Evolutionary conservation across 2,113 vertebrate species (phyloP), one percentile per base, ranked within the genome.

Genomic region (Daphoenositta chrysoptera): DNA sequence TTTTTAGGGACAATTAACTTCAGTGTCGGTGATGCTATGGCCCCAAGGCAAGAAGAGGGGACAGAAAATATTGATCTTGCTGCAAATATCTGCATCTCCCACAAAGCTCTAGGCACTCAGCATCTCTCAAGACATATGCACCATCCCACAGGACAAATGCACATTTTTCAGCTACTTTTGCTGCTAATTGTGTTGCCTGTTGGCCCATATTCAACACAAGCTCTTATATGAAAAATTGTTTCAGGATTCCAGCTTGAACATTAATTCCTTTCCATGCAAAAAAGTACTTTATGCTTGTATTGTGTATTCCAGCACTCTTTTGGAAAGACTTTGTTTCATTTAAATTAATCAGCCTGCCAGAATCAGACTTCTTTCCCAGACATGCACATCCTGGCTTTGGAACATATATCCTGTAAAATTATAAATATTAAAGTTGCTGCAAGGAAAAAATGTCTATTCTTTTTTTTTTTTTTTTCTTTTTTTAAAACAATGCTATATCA

Each of bases 1-100:
- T 37, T 94, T 92, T 91, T 86, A 92, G 61, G 93, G 89, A 76
- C 87, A 89, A 95, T 92, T 96, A 77, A 63, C 64, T 89, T 80
- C 76, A 78, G n/a, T 66, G 47, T 81, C 1, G 30, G 87, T 92
- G 91, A 83, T 70, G 64, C 79, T 58, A 7, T 85, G 66, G 45
- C 64, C 77, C 58, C 65, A 64, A 68, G 81, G 80, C 86, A 87
- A 75, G 39, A 94, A 77, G 45, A 4, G 11, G 20, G 69, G 8
- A 51, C 15, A 82, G 58, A 77, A 91, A 83, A 37, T 75, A 94
- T 28, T 91, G 73, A 87, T 89, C 50, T 33, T 85, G 48, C 31
- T 63, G 65, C 31, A 69, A 50, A 63, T 81, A 39, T 64, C 70
- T 82, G 7, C 28, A 6, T 72, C 53, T 88, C 69, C 53, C 7